Percentiles rank a stretch among this genome's conserved stretches.
These are phyloP conservation scores for Rissa tridactyla DNA, from an alignment of 2,113 vertebrate species.

Conservation along the genomic window DNA sequence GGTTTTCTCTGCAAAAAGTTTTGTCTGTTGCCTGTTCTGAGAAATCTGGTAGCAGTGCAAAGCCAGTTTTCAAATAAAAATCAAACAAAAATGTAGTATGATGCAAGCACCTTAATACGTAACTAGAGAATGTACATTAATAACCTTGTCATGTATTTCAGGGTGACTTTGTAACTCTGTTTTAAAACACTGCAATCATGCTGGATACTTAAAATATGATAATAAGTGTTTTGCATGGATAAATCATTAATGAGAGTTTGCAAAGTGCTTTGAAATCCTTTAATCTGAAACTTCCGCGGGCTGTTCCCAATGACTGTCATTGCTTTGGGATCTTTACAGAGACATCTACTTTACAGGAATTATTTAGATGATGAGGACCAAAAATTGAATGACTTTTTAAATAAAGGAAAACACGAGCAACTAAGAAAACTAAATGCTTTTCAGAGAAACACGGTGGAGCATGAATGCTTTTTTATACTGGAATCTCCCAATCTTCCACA, in stretches of 20 bases:
- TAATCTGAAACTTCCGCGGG: not conserved
- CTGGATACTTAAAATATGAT: not conserved
- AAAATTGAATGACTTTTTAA: not conserved
- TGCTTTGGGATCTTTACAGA: not conserved
- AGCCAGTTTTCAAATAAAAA: not conserved
- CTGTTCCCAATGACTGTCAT: not conserved
- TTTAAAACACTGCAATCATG: not conserved
- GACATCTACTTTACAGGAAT: not conserved
- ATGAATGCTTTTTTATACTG: fast-evolving
- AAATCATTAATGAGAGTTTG: not conserved
- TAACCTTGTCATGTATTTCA: not conserved
- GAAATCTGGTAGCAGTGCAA: not conserved
- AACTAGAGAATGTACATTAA: not conserved
- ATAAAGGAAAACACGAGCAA: not conserved
- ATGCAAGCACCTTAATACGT: not conserved
- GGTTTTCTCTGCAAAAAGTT: not conserved
- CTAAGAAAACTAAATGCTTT: not conserved
- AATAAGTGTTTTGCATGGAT: not conserved
- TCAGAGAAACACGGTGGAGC: not conserved
- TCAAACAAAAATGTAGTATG: not conserved
- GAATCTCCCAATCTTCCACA: not conserved
- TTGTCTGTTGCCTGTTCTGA: not conserved
- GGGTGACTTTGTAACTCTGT: not conserved
- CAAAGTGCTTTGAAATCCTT: not conserved
- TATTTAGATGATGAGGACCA: not conserved